Percentiles rank a stretch among this genome's conserved stretches.
These are phyloP conservation scores for Pemphredon lugubris DNA, from an alignment of 2,888 invertebrate genomes.

Conservation along the genomic window DNA sequence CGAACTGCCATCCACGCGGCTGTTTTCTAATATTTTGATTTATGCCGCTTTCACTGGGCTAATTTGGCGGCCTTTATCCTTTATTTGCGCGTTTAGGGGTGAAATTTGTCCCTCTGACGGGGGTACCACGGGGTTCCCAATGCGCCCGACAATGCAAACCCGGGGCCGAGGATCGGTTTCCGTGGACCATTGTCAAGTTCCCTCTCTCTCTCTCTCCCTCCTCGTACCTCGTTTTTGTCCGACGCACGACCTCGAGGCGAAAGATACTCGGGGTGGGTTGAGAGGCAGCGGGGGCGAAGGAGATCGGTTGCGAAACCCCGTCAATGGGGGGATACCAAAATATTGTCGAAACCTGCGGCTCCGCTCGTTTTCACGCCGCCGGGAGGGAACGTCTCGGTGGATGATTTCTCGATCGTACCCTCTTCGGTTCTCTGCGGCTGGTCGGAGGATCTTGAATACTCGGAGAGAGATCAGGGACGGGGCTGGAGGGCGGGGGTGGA, in stretches of 20 bases:
- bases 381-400: slow-evolving; percentile 1
- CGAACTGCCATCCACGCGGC: slow-evolving; percentile 65
- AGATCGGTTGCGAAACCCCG: slow-evolving; percentile 43
- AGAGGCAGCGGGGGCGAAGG: slow-evolving; percentile 12
- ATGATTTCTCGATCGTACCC: no score
- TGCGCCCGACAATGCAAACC: background rate
- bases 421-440: no score
- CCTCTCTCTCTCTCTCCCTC: slow-evolving; percentile 21
- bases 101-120: slow-evolving; percentile 72
- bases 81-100: slow-evolving; percentile 78
- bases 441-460: no score
- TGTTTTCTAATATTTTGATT: slow-evolving; percentile 80
- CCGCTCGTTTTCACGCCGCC: slow-evolving; percentile 1
- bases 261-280: no score
- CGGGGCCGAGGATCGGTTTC: slow-evolving; percentile 9
- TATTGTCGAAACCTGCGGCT: slow-evolving; percentile 46
- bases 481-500: no score
- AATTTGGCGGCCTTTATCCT: slow-evolving; percentile 78
- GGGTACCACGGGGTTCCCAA: background rate
- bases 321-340: slow-evolving; percentile 50
- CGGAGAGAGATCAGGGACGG: no score
- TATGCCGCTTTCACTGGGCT: slow-evolving; percentile 79
- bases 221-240: background rate
- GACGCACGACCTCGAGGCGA: slow-evolving; percentile 4
- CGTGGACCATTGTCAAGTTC: slow-evolving; percentile 8